These are phyloP conservation scores for Dorcus hopei DNA, from an alignment of 2,888 invertebrate genomes.

Conservation along the genomic window DNA sequence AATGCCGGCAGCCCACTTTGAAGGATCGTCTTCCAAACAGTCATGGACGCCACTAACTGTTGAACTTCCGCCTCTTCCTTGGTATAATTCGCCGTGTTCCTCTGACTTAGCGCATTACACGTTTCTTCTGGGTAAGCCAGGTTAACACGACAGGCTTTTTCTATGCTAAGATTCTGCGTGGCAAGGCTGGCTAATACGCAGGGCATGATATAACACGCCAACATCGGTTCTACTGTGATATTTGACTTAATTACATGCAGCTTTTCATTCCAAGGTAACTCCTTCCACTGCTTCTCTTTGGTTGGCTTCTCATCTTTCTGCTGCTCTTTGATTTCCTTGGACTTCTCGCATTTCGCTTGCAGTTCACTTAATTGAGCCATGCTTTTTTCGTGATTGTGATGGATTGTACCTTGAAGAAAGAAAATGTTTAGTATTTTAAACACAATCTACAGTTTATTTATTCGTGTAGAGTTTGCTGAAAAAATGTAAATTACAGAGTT, in stretches of 20 bases:
- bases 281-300: conserved; percentile 8
- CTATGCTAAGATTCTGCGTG: conserved; percentile 80
- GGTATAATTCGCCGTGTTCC: conserved; percentile 67
- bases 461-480: too few relatives aligned
- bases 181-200: conserved; percentile 68
- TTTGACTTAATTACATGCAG: conserved; percentile 58
- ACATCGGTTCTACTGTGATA: conserved; percentile 73
- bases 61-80: conserved; percentile 64
- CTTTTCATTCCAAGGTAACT: conserved; percentile 49
- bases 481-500: too few relatives aligned
- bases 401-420: background rate
- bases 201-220: conserved; percentile 69
- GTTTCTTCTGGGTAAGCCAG: conserved; percentile 67
- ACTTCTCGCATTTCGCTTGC: conserved; percentile 1
- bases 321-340: conserved; percentile 5
- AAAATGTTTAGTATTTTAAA: background rate
- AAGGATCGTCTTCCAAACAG: conserved; percentile 81
- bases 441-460: too few relatives aligned
- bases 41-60: conserved; percentile 73
- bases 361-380: conserved; percentile 18
- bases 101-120: conserved; percentile 71
- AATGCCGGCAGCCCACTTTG: conserved; percentile 81
- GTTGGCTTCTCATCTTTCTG: background rate
- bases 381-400: background rate
- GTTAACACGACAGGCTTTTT: conserved; percentile 84